Percentiles rank a stretch among this genome's conserved stretches.
Evolutionary conservation across 2,888 invertebrate genomes (phyloP).

Genomic region (Zelleria hepariella): DNA sequence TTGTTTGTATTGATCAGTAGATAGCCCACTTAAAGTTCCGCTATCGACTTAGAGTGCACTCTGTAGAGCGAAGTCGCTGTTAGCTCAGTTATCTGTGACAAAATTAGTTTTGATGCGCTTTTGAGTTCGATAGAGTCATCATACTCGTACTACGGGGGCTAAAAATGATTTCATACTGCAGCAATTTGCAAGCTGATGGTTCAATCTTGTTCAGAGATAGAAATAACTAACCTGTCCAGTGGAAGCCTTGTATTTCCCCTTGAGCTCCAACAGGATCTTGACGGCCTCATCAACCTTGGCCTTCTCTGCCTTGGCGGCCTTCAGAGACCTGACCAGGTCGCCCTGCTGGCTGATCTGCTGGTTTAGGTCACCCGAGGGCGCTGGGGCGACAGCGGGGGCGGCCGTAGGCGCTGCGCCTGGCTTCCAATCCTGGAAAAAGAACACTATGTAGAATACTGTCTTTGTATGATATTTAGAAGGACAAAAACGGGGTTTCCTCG

Average conservation of each 20-base stretch:
- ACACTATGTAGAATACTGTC: too few species aligned
- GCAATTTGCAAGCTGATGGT: neutral
- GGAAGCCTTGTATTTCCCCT: constrained; percentile 78
- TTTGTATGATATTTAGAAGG: neutral
- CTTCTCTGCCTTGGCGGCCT: constrained; percentile 1
- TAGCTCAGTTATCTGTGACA: too few species aligned
- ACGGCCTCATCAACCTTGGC: constrained; percentile 26
- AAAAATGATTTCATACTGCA: too few species aligned
- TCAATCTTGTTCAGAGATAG: neutral
- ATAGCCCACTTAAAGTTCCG: too few species aligned
- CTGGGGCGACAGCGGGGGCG: constrained; percentile 71
- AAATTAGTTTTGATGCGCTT: too few species aligned
- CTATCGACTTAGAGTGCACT: too few species aligned
- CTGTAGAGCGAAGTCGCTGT: too few species aligned
- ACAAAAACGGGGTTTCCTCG: too few species aligned
- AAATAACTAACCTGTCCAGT: constrained; percentile 32
- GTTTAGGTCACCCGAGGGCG: neutral
- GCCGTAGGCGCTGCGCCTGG: constrained; percentile 21
- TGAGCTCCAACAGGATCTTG: constrained; percentile 77
- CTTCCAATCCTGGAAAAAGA: constrained; percentile 28
- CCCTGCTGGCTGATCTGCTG: neutral
- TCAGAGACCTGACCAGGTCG: neutral
- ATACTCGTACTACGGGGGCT: too few species aligned
- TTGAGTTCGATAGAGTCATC: too few species aligned
- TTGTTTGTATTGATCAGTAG: too few species aligned